phyloP scores from a whole-genome alignment of 2,888 invertebrate species.

The Dyspetes luteomarginatus region DNA sequence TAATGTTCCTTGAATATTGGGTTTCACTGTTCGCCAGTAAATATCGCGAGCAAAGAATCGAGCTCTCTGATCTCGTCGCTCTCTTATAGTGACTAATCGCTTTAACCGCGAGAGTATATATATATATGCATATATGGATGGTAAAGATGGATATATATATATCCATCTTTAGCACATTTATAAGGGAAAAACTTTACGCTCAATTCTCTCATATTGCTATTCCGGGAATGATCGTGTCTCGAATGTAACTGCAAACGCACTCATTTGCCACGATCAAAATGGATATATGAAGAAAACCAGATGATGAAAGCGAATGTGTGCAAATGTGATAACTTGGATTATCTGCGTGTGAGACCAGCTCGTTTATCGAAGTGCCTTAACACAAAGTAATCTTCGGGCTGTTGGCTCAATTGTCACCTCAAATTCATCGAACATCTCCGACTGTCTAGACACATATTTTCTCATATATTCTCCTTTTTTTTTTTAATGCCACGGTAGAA shows the following conservation, averaged over 20 bases:
- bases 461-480: not conserved
- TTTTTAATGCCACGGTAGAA: not conserved
- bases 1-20: constrained; percentile 46
- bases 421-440: constrained; percentile 3
- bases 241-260: not conserved
- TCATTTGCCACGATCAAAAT: not conserved
- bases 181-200: constrained; percentile 45
- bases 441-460: constrained; percentile 15
- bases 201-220: constrained; percentile 51
- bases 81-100: constrained; percentile 66
- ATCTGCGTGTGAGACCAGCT: not conserved
- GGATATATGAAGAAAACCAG: constrained; percentile 13
- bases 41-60: constrained; percentile 34
- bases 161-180: constrained; percentile 30
- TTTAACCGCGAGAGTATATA: constrained; percentile 12
- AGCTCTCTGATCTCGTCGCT: constrained; percentile 42
- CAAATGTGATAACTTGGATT: constrained; percentile 1
- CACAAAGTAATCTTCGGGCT: constrained; percentile 21
- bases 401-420: constrained; percentile 54
- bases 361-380: constrained; percentile 3
- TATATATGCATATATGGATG: too few species aligned
- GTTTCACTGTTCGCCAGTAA: constrained; percentile 24
- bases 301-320: constrained; percentile 14
- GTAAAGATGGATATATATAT: too few species aligned
- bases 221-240: constrained; percentile 41